Evolutionary conservation across 2,888 invertebrate species (phyloP), one percentile per base, ranked within the genome.

Genomic region (Limulus polyphemus): DNA sequence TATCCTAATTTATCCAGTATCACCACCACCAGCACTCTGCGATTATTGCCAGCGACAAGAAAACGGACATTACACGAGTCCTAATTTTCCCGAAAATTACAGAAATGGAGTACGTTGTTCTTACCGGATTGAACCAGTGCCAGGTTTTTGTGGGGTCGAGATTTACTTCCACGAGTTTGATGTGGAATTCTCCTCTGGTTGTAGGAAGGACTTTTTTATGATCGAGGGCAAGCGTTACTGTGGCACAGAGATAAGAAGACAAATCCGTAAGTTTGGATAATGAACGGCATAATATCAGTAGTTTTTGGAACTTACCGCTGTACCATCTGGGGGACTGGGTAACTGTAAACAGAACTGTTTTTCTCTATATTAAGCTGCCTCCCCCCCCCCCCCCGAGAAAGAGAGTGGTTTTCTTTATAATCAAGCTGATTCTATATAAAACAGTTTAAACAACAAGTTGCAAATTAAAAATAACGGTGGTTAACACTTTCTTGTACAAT

Each of bases 181-280:
- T 14, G 55, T 71, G 32, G 69, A 71, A 48, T 62, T 65, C 13
- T 64, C 65, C 0, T 58, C 61, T 11, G 67, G 68, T 47, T 71
- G 71, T 56, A 59, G 61, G 49, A 63, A 62, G 12, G 71, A 71
- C 58, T 71, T 66, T 58, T 56, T 71, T 14, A 67, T 69, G 49
- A 68, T 71, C 56, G 69, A 69, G 14, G 68, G 69, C 16, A 65
- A 67, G 54, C 60, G 68, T 11, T 59, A 70, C 32, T 71, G 71
- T 57, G 71, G 71, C 10, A 63, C 50, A 32, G 32, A 32, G 32
- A 32, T 32, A 32, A 32, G 1, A 32, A 32, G 32, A 32, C 5
- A 32, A 32, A 2, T 32, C 7, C 7, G 32, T 32, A 32, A 32
- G 32, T 32, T 32, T 32, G 32, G 32, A 32, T 7, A n/a, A n/a